Evolutionary conservation across 2,113 vertebrate genomes (phyloP).

Genomic region (Petroica traversi): DNA sequence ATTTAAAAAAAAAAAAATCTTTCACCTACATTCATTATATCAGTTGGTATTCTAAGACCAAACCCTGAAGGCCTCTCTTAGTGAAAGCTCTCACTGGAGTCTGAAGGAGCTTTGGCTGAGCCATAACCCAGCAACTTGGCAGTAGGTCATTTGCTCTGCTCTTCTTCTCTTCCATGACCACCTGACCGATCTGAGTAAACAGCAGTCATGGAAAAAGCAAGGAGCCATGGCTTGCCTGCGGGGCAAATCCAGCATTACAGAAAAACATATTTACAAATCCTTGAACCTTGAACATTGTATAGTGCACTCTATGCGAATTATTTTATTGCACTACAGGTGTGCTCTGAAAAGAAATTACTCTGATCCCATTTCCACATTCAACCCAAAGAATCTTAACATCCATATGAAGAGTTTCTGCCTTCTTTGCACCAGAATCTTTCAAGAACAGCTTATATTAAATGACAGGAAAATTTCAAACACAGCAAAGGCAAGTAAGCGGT

Average conservation of each 20-base stretch:
- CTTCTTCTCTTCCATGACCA: background rate
- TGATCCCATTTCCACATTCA: background rate
- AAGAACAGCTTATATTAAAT: background rate
- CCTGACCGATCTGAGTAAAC: background rate
- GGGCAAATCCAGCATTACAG: conserved; percentile 1
- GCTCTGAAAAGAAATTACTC: conserved; percentile 26
- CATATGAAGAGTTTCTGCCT: background rate
- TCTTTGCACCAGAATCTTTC: conserved; percentile 7
- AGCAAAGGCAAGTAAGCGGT: background rate
- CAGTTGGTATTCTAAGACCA: background rate
- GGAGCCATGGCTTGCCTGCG: background rate
- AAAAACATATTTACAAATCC: conserved; percentile 48
- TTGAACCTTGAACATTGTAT: conserved; percentile 48
- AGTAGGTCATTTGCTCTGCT: background rate
- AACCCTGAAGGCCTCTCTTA: background rate
- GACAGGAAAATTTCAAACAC: background rate
- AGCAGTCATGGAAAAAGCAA: background rate
- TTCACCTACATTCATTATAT: background rate
- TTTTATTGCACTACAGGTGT: conserved; percentile 55
- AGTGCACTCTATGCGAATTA: conserved; percentile 18
- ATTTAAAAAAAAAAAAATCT: background rate
- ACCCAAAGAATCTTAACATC: background rate
- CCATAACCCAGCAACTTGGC: background rate
- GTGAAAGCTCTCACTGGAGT: background rate
- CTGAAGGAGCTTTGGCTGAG: background rate